Base-by-base conservation (phyloP, 2,888 invertebrate genomes). In the Cheilosia soror region DNA sequence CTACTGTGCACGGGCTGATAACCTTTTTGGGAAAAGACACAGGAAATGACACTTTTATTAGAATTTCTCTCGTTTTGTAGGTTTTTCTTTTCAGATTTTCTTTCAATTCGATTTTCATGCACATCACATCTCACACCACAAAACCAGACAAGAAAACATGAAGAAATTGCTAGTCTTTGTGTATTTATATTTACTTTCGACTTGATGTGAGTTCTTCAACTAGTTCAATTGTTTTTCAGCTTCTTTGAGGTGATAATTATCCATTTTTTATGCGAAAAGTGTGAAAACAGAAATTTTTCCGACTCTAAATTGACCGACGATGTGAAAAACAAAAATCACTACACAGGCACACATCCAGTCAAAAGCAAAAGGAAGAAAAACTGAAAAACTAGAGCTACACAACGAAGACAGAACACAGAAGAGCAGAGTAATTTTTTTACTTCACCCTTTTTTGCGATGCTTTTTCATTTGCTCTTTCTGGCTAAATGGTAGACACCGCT, bases 11-110 rank as follows among this genome's bases (percentile, higher is more conserved):
- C 69, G 53, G 42, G 42, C 55, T 81, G 85, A 81, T 77, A 85
- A 85, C 85, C 85, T 81, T 85, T 85, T 77, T 40, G 11, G 53
- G 31, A 71, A 62, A 63, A 77, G 40, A 60, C 79, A 72, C 85
- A 81, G 80, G 84, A 84, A 80, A 55, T 60, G 66, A 78, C 81
- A 71, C 75, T 81, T 76, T 81, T 85, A 68, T 72, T 66, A 53
- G 71, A 81, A 76, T 49, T 76, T 76, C 66, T 60, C 9, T 68
- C 9, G 63, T 62, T 77, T 62, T 33, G 6, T 58, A 68, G 31
- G 20, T 49, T 25, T 57, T 40, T 20, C 47, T 66, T 57, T 51
- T 62, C 15, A 63, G 40, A 81, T 81, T 81, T 71, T 76, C 60
- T 76, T 84, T 68, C 47, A 11, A 75, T 84, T 65, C 25, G 60